These are phyloP conservation scores for Patagioenas fasciata DNA, from an alignment of 2,113 vertebrate genomes.

Conservation along the genomic window DNA sequence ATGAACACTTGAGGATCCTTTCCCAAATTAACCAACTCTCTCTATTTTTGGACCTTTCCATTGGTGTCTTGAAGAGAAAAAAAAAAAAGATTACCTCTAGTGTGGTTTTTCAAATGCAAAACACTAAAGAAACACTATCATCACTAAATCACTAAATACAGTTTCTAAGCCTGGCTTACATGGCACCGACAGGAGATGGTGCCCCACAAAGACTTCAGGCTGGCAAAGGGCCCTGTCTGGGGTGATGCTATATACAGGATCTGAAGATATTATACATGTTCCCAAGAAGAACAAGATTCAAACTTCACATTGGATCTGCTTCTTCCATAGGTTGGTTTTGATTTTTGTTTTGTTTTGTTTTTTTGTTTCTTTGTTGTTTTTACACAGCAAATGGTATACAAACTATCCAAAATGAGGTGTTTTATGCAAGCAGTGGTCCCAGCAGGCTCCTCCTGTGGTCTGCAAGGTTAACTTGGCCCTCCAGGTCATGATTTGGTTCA, in stretches of 20 bases:
- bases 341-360: too few relatives aligned
- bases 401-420: neutral
- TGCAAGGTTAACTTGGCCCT: neutral
- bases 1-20: neutral
- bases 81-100: neutral
- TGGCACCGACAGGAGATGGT: neutral
- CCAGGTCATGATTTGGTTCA: neutral
- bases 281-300: neutral
- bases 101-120: neutral
- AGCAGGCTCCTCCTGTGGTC: neutral
- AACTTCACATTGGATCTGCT: neutral
- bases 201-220: neutral
- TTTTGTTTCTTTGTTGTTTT: too few relatives aligned
- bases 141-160: neutral
- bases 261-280: neutral
- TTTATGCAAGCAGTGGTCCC: neutral
- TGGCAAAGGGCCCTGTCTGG: neutral
- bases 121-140: neutral
- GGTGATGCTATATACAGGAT: neutral
- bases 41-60: neutral
- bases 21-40: neutral
- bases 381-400: neutral
- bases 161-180: neutral
- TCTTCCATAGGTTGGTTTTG: neutral
- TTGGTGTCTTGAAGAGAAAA: neutral